Evolutionary conservation across 2,113 vertebrate species (phyloP).

Genomic region (Triplophysa tibetana): DNA sequence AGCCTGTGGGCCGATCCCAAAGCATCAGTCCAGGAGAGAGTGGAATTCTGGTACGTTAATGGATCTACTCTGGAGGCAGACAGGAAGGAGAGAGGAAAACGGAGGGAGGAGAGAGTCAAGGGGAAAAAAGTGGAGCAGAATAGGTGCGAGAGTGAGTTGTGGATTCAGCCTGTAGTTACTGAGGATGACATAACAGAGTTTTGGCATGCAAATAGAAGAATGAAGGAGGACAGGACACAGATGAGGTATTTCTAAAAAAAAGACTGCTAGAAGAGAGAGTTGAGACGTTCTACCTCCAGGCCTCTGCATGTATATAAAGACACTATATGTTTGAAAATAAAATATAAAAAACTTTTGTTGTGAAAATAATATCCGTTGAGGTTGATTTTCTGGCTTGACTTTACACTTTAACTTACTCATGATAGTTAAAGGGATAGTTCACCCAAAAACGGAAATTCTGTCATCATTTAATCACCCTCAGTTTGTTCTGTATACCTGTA

Average conservation of each 20-base stretch:
- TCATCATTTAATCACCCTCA: no score
- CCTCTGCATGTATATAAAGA: background rate
- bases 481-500: no score
- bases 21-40: conserved; percentile 49
- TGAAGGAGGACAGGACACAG: background rate
- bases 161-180: conserved; percentile 55
- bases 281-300: background rate
- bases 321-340: no score
- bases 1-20: conserved; percentile 51
- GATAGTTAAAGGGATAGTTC: no score
- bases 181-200: conserved; percentile 55
- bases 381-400: background rate
- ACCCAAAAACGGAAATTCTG: no score
- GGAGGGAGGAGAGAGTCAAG: background rate
- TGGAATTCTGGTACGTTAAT: conserved; percentile 63
- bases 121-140: background rate
- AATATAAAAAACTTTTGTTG: no score
- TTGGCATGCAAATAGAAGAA: conserved; percentile 48
- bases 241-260: background rate
- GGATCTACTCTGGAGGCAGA: conserved; percentile 34
- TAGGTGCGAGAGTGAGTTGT: conserved; percentile 19
- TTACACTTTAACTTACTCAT: background rate
- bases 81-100: background rate
- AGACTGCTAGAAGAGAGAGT: background rate
- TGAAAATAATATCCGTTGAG: background rate